Conservation (phyloP, 2,797 vertebrate genomes). For the Mus spretus region DNA sequence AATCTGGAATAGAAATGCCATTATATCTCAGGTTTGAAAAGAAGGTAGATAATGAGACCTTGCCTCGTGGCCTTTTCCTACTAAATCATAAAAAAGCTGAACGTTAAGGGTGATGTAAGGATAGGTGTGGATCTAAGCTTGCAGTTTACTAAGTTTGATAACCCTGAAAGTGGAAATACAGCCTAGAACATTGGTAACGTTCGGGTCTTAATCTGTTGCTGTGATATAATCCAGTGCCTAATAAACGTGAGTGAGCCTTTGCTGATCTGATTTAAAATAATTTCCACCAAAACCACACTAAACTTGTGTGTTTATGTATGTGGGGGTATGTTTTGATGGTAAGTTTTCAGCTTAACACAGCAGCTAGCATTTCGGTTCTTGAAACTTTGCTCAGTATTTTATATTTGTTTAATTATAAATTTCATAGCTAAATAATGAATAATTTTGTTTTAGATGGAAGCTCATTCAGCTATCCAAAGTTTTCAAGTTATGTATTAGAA, state of each 20-base stretch:
- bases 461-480: neutral
- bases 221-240: conserved; percentile 9
- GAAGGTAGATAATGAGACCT: conserved; percentile 2
- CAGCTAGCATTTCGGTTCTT: conserved; percentile 14
- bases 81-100: conserved; percentile 28
- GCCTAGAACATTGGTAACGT: neutral
- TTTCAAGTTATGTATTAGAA: conserved; percentile 24
- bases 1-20: neutral
- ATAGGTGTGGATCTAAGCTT: neutral
- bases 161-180: neutral
- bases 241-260: neutral
- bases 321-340: conserved; percentile 14
- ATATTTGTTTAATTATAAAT: conserved; percentile 32
- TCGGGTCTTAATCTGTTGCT: conserved; percentile 28
- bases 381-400: conserved; percentile 6
- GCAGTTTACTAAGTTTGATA: conserved; percentile 42
- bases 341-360: conserved; percentile 56
- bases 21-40: conserved; percentile 42
- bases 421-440: neutral
- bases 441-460: conserved; percentile 40
- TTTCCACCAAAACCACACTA: neutral
- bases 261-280: conserved; percentile 29
- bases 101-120: conserved; percentile 24
- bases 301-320: neutral
- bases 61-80: neutral